Percentiles rank a stretch among this genome's conserved stretches.
These are phyloP conservation scores for Malurus splendens DNA, from an alignment of 2,797 vertebrate species.

Conservation along the genomic window DNA sequence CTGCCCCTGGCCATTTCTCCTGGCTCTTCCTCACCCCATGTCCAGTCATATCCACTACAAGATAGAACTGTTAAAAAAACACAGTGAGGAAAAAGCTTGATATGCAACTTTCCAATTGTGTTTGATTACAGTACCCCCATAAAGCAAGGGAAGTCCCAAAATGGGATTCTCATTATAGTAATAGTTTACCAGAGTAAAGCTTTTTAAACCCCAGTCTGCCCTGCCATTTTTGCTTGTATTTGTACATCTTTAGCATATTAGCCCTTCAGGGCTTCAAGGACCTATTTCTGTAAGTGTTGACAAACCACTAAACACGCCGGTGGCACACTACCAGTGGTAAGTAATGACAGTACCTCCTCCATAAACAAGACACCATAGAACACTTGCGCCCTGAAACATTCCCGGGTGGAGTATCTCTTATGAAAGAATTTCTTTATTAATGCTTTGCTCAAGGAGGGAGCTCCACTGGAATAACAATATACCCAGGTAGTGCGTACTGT, in stretches of 20 bases:
- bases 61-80: neutral
- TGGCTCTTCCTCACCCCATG: neutral
- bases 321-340: conserved; percentile 2
- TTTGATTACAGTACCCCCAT: neutral
- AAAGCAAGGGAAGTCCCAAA: neutral
- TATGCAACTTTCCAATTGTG: neutral
- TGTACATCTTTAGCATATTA: neutral
- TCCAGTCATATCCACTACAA: neutral
- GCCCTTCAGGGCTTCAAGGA: neutral
- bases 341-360: conserved; percentile 33
- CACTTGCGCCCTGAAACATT: neutral
- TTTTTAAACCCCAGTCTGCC: neutral
- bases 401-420: conserved; percentile 31
- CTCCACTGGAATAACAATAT: neutral
- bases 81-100: neutral
- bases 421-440: conserved; percentile 50
- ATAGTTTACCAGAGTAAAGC: neutral
- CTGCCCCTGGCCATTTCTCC: neutral
- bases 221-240: neutral
- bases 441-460: conserved; percentile 7
- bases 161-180: neutral
- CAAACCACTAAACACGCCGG: neutral
- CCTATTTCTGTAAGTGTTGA: neutral
- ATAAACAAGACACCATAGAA: neutral
- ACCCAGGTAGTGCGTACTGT: neutral